A percentile compares a stretch with the other conserved stretches of the same genome.
These are phyloP conservation scores for Mycetomoellerius zeteki DNA, from an alignment of 1,140 invertebrate genomes.

Conservation along the genomic window DNA sequence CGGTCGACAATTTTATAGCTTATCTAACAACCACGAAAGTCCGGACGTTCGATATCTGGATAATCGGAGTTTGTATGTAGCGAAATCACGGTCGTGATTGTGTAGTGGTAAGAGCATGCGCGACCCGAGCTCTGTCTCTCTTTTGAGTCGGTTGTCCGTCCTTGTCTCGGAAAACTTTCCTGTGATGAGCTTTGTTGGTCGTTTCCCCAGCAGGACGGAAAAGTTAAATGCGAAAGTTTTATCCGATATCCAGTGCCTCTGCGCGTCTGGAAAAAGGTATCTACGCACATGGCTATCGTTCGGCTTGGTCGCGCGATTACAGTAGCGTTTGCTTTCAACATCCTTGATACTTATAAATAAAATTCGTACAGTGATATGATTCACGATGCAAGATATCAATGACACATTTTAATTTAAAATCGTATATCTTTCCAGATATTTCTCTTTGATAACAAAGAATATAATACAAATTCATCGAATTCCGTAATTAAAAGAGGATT, in stretches of 20 bases:
- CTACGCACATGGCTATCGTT: constrained; percentile 61
- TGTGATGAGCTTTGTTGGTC: constrained; percentile 86
- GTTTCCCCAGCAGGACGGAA: constrained; percentile 84
- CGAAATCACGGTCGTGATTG: constrained; percentile 29
- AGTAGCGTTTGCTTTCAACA: constrained; percentile 11
- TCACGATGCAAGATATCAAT: background rate
- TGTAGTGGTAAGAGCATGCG: constrained; percentile 50
- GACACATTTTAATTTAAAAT: background rate
- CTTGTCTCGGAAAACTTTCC: constrained; percentile 85
- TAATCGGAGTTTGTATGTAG: constrained; percentile 37
- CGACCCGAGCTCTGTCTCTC: constrained; percentile 60
- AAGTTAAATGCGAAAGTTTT: constrained; percentile 87
- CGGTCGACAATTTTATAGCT: constrained; percentile 43
- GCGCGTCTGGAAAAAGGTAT: constrained; percentile 78
- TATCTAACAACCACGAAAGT: constrained; percentile 12
- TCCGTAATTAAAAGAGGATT: background rate
- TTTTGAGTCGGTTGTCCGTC: constrained; percentile 70
- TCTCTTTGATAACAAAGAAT: background rate
- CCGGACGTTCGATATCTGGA: constrained; percentile 36
- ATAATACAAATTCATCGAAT: background rate
- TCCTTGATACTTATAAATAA: constrained; percentile 28
- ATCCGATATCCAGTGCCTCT: constrained; percentile 82
- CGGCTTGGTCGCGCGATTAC: constrained; percentile 53
- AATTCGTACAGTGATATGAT: background rate
- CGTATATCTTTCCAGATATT: background rate